Evolutionary conservation across 1,140 invertebrate genomes (phyloP), one percentile per base, ranked within the genome.

Genomic region (Caenorhabditis latens): DNA sequence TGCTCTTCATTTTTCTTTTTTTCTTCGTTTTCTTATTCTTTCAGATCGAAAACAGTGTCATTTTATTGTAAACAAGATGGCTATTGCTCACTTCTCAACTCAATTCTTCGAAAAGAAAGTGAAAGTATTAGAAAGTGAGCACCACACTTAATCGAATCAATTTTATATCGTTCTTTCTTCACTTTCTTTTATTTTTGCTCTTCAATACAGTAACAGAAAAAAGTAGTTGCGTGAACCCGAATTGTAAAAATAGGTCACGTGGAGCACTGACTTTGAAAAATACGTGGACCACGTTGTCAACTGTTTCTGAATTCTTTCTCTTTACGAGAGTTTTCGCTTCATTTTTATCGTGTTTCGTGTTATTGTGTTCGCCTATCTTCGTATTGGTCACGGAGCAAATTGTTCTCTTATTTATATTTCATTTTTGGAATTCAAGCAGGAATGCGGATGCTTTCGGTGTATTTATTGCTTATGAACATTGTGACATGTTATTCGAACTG

Each of bases 101-200:
- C n/a, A 53, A 53, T 53, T 16, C 13, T 16, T 11, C 50, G 16
- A 14, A 53, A 46, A 40, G n/a, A 14, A 50, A 19, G 19, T 43
- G 40, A 24, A 50, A 79, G 11, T 13, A 50, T 46, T 53, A n/a
- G 24, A 71, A 43, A 71, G 19, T 46, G 24, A 21, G n/a, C n/a
- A n/a, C 8, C 8, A 32, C 21, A 24, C 53, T 42, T 50, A 79
- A 79, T 79, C 19, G 71, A 79, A 79, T 79, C 71, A 79, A 50
- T n/a, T 46, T 79, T 9, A 50, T 24, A 21, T 21, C 4, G 8
- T 53, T 14, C 5, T 3, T 50, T 50, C 13, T n/a, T 48, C 13
- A 24, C 19, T 24, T 24, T 13, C 40, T 21, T 79, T 79, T n/a
- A 8, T 24, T n/a, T 4, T 48, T 53, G 0, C 50, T 21, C n/a